Evolutionary conservation across 2,113 vertebrate species (phyloP), one percentile per base, ranked within the genome.

Genomic region (Embiotoca jacksoni): DNA sequence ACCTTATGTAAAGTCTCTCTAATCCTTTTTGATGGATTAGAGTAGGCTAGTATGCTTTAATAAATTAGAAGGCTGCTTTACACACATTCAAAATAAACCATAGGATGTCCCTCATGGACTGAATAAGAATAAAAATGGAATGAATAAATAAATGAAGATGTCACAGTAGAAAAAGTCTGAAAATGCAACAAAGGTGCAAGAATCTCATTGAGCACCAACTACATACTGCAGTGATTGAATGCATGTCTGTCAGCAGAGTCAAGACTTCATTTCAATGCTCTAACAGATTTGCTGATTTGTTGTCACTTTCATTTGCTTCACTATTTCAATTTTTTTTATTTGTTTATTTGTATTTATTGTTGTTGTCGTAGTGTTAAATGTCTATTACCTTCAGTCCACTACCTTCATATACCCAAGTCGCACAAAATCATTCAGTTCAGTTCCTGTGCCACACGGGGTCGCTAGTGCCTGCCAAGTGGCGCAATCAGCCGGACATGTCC

Each of bases 391-490:
- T 41, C 31, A 47, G 16, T 30, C 49, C 56, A 47, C 10, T 33
- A 30, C 33, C 2, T 69, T 49, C 11, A 52, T 15, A 59, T 46
- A 31, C 30, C 7, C n/a, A 1, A 37, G 47, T 35, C 2, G 37
- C 31, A 23, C n/a, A 44, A 8, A 6, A 33, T 49, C 36, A 71
- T 56, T 63, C 60, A 81, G 44, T 79, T 66, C 63, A 13, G 5
- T 3, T 30, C 9, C 10, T 10, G 1, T 2, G 11, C 87, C 92
- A 83, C 88, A 82, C n/a, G 90, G 83, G 91, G 91, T 84, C 92
- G 79, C 85, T 88, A 35, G 84, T 75, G 87, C 75, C 80, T 67
- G 67, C 72, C 65, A 58, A 82, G 80, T 82, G 47, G 49, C 55
- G 73, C 66, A 50, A 39, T 75, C 39, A 47, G 33, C 13, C 39